Conservation (phyloP, 2,113 vertebrate species). For the Elephantulus edwardii region DNA sequence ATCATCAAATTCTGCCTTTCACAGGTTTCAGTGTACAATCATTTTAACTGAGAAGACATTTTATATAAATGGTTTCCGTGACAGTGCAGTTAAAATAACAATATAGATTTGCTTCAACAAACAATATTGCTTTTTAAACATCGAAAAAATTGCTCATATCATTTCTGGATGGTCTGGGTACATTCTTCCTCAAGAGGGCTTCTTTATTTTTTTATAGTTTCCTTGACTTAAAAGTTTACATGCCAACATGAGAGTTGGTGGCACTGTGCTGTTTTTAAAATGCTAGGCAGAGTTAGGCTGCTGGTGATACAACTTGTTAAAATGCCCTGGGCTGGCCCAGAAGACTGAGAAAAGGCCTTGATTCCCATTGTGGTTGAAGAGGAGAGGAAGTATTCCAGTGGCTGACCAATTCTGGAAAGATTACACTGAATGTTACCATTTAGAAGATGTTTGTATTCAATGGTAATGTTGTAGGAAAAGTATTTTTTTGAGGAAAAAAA, state of each 20-base stretch:
- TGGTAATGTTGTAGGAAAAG: not conserved
- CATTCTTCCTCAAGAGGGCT: not conserved
- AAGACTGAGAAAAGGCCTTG: not conserved
- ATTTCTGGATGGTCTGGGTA: not conserved
- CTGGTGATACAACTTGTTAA: not conserved
- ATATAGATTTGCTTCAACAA: not conserved
- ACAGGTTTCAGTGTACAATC: not conserved
- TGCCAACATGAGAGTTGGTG: not conserved
- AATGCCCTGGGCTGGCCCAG: not conserved
- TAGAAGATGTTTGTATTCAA: not conserved
- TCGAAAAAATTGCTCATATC: not conserved
- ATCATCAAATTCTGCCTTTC: not conserved
- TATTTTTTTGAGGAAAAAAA: slow-evolving; percentile 8
- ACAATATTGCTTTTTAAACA: not conserved
- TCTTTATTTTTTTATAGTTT: not conserved
- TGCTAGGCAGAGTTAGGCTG: not conserved
- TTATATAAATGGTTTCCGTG: not conserved
- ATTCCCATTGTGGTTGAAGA: not conserved
- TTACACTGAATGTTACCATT: not conserved
- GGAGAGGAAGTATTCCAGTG: not conserved
- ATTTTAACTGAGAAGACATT: not conserved
- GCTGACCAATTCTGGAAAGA: not conserved
- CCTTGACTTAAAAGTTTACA: not conserved
- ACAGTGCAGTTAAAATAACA: not conserved
- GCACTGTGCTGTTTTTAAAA: not conserved